A percentile compares a stretch with the other conserved stretches of the same genome.
phyloP scores from a whole-genome alignment of 2,113 vertebrate species.

The Cryptoleucopteryx plumbea region DNA sequence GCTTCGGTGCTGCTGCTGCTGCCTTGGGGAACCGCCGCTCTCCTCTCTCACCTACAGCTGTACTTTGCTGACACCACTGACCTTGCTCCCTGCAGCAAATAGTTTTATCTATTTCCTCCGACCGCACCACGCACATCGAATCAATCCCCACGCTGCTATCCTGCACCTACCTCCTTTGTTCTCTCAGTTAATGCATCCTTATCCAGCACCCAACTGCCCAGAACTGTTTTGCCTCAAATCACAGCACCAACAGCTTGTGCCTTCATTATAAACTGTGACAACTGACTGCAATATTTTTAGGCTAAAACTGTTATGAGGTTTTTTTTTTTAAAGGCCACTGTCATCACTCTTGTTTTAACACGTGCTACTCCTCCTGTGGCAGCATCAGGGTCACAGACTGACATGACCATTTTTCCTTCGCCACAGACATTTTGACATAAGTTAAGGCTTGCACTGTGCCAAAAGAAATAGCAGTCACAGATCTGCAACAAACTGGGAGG shows the following conservation, averaged over 20 bases:
- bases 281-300: background rate
- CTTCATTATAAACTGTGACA: background rate
- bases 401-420: rapidly evolving
- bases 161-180: too few relatives aligned
- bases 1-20: too few relatives aligned
- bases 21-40: rapidly evolving
- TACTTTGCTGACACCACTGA: background rate
- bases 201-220: background rate
- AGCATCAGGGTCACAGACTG: background rate
- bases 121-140: background rate
- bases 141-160: rapidly evolving
- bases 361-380: background rate
- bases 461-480: background rate
- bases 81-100: background rate
- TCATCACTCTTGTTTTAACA: background rate
- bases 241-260: background rate
- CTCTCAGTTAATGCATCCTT: background rate
- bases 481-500: background rate
- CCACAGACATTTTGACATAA: rapidly evolving
- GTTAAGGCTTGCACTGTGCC: background rate
- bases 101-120: background rate
- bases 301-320: background rate
- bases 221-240: background rate
- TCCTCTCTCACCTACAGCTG: background rate
- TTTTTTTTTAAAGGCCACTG: background rate